Percentiles rank a stretch among this genome's conserved stretches.
These are phyloP conservation scores for Rotaria magnacalcarata DNA, from an alignment of 2,888 invertebrate species.

Conservation along the genomic window DNA sequence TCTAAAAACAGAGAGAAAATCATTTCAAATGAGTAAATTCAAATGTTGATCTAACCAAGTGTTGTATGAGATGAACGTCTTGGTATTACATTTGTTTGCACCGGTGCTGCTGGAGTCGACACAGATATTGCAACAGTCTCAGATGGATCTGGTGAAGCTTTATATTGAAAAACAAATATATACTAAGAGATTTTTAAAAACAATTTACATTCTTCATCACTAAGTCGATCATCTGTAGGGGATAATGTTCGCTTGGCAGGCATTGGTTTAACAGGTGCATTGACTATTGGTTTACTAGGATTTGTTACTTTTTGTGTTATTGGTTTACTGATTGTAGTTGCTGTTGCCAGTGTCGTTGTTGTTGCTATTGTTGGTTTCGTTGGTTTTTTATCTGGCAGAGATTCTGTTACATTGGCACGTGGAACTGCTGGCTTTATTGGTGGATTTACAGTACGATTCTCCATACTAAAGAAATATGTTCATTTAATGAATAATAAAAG, in stretches of 20 bases:
- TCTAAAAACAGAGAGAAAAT: neutral
- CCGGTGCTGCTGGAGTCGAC: neutral
- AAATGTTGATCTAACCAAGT: neutral
- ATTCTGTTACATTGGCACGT: neutral
- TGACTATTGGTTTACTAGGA: neutral
- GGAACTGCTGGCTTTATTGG: neutral
- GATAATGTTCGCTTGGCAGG: neutral
- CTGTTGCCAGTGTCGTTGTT: no score
- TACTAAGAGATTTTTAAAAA: no score
- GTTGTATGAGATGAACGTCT: neutral
- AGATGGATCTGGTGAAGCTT: neutral
- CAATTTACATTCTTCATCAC: neutral
- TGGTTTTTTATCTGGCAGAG: neutral
- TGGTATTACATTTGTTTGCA: neutral
- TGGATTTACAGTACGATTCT: neutral
- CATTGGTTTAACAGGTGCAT: slow-evolving; percentile 10
- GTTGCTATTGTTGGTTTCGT: neutral
- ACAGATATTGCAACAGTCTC: no score
- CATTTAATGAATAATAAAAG: neutral
- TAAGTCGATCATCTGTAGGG: neutral
- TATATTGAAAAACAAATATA: neutral
- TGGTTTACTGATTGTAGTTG: neutral
- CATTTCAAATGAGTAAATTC: neutral
- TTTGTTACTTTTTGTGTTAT: neutral
- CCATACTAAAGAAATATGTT: neutral